Base-by-base conservation (phyloP, 2,888 invertebrate species). In the Emmelina monodactyla region DNA sequence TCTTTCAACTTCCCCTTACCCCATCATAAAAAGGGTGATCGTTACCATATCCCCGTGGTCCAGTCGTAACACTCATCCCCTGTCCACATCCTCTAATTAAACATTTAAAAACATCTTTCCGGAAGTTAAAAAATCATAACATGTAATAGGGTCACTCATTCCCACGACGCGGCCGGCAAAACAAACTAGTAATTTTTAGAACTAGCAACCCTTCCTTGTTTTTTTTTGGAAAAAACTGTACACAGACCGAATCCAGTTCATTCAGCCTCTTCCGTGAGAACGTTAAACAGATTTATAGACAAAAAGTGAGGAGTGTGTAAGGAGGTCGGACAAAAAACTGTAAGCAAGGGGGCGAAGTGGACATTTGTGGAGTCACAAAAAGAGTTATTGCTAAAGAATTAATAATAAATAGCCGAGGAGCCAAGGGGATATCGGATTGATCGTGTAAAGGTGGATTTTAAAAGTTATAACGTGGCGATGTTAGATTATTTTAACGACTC, bases 211-310 rank as follows among this genome's bases (percentile, higher is more conserved):
- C 76, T 78, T 78, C 76, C 75, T 71, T 54, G 62, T 70, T 76
- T 76, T 73, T 72, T 58, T 45, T 55, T 52, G 51, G n/a, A n/a
- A n/a, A n/a, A n/a, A n/a, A n/a, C n/a, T n/a, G n/a, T n/a, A n/a
- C n/a, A n/a, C n/a, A n/a, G 53, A 53, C 52, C 47, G 43, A 49
- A 45, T 49, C 43, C 38, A 57, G 69, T 67, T 69, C 67, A 69
- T 72, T 68, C 65, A 71, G 58, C 55, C 64, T 72, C 70, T 67
- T 70, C 72, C 76, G 76, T 78, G 76, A 75, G 76, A 78, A 78
- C 67, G 43, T 63, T 65, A 75, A 75, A 76, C 54, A 76, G 55
- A 58, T 56, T 56, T 63, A 65, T 64, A 67, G 53, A 61, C 55
- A 70, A 71, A 70, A 69, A 71, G 44, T 45, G 44, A 50, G 47